phyloP scores from a whole-genome alignment of 2,113 vertebrate species.

The Echinops telfairi region DNA sequence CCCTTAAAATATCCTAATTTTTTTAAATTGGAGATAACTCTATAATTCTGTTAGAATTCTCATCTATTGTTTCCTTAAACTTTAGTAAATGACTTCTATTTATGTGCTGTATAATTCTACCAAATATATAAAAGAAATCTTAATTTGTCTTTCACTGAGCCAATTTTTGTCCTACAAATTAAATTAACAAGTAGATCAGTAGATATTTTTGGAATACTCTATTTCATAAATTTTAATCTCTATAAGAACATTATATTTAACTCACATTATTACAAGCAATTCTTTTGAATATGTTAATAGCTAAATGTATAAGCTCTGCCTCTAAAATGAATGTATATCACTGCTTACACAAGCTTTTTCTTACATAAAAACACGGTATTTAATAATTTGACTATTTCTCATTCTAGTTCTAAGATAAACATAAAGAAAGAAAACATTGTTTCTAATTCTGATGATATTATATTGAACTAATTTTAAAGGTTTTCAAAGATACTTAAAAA shows the following conservation, averaged over 20 bases:
- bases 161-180: slow-evolving; percentile 29
- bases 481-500: slow-evolving; percentile 3
- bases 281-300: background rate
- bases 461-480: background rate
- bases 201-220: background rate
- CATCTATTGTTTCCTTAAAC: background rate
- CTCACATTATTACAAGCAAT: slow-evolving; percentile 3
- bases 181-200: background rate
- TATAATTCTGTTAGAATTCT: background rate
- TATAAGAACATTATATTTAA: background rate
- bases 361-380: background rate
- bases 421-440: background rate
- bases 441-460: background rate
- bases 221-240: slow-evolving; percentile 23
- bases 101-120: background rate
- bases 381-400: background rate
- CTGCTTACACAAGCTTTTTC: background rate
- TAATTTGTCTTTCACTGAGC: background rate
- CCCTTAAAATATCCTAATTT: background rate
- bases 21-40: too few relatives aligned
- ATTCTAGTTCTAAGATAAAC: slow-evolving; percentile 6
- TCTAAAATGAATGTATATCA: background rate
- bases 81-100: background rate
- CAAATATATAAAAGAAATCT: slow-evolving; percentile 8
- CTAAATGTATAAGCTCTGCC: background rate